These are phyloP conservation scores for Ramphastos sulfuratus DNA, from an alignment of 2,113 vertebrate genomes.

Conservation along the genomic window DNA sequence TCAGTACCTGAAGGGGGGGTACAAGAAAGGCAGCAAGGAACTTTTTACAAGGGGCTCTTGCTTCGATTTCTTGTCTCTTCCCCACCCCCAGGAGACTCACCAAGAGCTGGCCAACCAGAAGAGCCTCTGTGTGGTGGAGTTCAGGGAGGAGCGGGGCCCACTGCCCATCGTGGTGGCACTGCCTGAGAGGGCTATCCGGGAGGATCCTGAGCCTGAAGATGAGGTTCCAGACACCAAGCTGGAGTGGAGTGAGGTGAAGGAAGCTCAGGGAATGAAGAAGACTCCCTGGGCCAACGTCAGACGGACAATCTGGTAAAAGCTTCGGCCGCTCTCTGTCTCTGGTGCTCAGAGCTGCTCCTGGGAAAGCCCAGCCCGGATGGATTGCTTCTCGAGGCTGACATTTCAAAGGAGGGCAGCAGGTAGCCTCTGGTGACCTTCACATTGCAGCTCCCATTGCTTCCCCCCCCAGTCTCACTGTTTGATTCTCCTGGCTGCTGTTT, in stretches of 20 bases:
- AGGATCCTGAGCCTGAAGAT: conserved; percentile 77
- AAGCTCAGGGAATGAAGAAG: conserved; percentile 79
- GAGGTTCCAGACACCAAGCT: conserved; percentile 81
- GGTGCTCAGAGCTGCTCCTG: not conserved
- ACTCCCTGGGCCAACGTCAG: conserved; percentile 84
- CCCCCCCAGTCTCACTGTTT: not conserved
- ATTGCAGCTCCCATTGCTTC: not conserved
- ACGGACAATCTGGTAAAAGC: conserved; percentile 74
- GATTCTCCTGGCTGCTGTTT: not conserved
- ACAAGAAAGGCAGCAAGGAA: no score
- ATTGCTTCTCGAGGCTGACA: not conserved
- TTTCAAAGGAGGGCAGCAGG: not conserved
- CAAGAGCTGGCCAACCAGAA: conserved; percentile 85
- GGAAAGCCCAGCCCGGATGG: not conserved
- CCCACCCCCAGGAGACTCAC: conserved; percentile 83
- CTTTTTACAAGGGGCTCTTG: no score
- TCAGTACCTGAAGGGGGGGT: no score
- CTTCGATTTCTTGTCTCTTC: not conserved
- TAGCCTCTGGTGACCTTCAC: not conserved
- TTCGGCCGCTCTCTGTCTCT: not conserved
- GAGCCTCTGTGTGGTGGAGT: conserved; percentile 89
- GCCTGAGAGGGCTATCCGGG: conserved; percentile 60
- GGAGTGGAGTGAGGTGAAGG: conserved; percentile 88
- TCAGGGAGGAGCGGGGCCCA: conserved; percentile 81
- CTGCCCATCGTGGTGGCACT: conserved; percentile 87